Evolutionary conservation across 2,113 vertebrate genomes (phyloP).

Genomic region (Propithecus coquereli): DNA sequence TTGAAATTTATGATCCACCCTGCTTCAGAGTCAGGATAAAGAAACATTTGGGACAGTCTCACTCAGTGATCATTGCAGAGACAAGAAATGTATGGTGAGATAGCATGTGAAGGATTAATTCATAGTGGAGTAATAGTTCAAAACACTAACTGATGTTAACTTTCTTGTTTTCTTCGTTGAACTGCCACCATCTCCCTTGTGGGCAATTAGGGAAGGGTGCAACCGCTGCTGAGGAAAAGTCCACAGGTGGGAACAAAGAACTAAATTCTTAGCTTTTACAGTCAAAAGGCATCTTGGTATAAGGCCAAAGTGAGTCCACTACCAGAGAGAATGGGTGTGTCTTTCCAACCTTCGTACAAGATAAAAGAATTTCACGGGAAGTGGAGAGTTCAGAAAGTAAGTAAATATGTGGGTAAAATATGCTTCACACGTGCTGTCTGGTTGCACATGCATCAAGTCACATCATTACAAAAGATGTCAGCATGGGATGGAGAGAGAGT

Average conservation of each 20-base stretch:
- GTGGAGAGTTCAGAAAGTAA: background rate
- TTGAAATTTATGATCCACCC: background rate
- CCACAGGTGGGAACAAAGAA: background rate
- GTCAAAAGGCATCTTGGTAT: background rate
- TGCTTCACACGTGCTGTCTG: background rate
- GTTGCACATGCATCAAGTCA: background rate
- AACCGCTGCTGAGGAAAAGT: background rate
- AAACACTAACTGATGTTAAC: background rate
- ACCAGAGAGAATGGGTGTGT: background rate
- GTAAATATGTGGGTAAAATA: background rate
- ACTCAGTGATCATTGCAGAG: background rate
- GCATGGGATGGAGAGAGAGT: background rate
- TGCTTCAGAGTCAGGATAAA: background rate
- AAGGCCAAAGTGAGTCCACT: background rate
- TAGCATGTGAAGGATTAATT: background rate
- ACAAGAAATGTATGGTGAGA: background rate
- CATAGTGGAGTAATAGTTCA: background rate
- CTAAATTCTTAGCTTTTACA: background rate
- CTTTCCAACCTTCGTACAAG: background rate
- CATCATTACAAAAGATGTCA: background rate
- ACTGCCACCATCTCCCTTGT: background rate
- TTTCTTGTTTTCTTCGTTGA: background rate
- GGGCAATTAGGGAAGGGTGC: background rate
- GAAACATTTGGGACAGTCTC: background rate
- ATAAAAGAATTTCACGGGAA: background rate